These are phyloP conservation scores for Sarcophaga variegata DNA, from an alignment of 2,888 invertebrate genomes.

Conservation along the genomic window DNA sequence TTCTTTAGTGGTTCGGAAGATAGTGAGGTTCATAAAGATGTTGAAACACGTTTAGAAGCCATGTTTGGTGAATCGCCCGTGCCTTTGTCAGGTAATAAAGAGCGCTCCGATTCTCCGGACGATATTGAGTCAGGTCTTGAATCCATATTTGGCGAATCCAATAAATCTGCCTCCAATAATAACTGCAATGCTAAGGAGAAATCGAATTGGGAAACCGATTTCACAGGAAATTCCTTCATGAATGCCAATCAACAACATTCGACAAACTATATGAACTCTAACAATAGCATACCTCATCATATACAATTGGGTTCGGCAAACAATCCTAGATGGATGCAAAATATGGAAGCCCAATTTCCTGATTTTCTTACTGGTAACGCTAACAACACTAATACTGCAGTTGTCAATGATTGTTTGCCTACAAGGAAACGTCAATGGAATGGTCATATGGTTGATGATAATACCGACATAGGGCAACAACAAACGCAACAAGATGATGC, in stretches of 20 bases:
- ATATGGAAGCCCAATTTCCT: slow-evolving; percentile 79
- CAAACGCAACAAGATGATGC: slow-evolving; percentile 69
- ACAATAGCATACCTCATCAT: slow-evolving; percentile 75
- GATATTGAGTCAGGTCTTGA: slow-evolving; percentile 77
- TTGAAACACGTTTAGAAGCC: slow-evolving; percentile 81
- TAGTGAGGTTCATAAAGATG: slow-evolving; percentile 80
- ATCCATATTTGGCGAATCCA: slow-evolving; percentile 79
- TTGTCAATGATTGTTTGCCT: slow-evolving; percentile 36
- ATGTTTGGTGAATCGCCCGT: slow-evolving; percentile 82
- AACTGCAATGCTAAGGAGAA: slow-evolving; percentile 72
- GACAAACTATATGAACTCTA: slow-evolving; percentile 48
- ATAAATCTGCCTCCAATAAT: slow-evolving; percentile 74
- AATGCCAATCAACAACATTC: slow-evolving; percentile 58
- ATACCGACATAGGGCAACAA: slow-evolving; percentile 71
- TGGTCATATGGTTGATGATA: slow-evolving; percentile 75
- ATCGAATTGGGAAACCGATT: slow-evolving; percentile 75
- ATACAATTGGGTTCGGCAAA: slow-evolving; percentile 78
- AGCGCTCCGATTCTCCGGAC: slow-evolving; percentile 55
- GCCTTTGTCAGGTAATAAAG: slow-evolving; percentile 72
- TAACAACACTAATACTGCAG: slow-evolving; percentile 48
- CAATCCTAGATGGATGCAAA: slow-evolving; percentile 80
- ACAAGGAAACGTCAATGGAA: slow-evolving; percentile 79
- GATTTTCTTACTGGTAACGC: slow-evolving; percentile 76
- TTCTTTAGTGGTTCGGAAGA: slow-evolving; percentile 78
- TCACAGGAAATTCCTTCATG: slow-evolving; percentile 67